phyloP scores from a whole-genome alignment of 2,888 invertebrate genomes.

The Andrena marginata region DNA sequence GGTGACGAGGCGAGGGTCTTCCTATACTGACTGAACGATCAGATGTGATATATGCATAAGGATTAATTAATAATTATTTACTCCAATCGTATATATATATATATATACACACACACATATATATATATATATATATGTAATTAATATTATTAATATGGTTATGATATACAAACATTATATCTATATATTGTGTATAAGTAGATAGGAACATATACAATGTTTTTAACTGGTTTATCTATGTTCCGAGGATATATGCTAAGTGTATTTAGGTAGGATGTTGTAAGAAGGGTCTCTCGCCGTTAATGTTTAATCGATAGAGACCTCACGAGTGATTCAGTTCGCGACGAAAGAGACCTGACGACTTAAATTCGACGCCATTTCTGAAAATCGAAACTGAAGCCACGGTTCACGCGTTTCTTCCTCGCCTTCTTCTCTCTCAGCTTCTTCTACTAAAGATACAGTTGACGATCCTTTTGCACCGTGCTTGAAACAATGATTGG shows the following conservation, averaged over 20 bases:
- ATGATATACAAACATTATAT: conserved; percentile 81
- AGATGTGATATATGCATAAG: conserved; percentile 85
- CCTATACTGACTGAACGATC: conserved; percentile 85
- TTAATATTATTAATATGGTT: conserved; percentile 75
- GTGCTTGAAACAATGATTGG: background rate
- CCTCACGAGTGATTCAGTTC: conserved; percentile 66
- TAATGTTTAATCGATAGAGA: conserved; percentile 77
- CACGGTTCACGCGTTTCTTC: background rate
- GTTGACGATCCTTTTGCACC: background rate
- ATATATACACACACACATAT: no score
- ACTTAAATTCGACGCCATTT: conserved; percentile 16
- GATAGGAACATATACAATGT: conserved; percentile 83
- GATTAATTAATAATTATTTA: conserved; percentile 82
- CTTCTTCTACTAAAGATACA: background rate
- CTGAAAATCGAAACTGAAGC: background rate
- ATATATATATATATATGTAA: no score
- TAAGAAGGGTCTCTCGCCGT: conserved; percentile 73
- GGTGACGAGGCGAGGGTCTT: conserved; percentile 84
- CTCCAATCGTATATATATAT: conserved; percentile 81
- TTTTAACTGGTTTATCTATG: conserved; percentile 84
- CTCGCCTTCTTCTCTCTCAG: background rate
- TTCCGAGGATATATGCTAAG: conserved; percentile 81
- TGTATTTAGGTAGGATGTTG: conserved; percentile 75
- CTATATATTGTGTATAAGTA: conserved; percentile 81
- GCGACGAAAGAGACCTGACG: conserved; percentile 55